Evolutionary conservation across 2,113 vertebrate species (phyloP), one percentile per base, ranked within the genome.

Genomic region (Corythoichthys haematopterus): DNA sequence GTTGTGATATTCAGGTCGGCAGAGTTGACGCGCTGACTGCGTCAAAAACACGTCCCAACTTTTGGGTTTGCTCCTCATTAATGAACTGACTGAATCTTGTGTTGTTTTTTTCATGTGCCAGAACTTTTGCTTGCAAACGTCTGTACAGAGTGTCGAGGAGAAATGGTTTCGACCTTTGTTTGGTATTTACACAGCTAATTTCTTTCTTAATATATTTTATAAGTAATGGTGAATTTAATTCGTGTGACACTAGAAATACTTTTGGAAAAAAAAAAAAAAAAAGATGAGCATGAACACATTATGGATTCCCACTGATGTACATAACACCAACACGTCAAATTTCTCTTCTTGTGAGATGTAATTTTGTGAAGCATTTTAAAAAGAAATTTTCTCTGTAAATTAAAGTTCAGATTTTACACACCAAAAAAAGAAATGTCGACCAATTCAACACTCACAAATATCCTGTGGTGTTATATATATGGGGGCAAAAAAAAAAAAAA

Each of bases 301-400:
- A 86, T 76, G 78, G 85, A 84, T 74, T 85, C 73, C 78, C 74
- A 79, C 77, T 48, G 68, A 82, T 89, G 88, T 89, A 89, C 80
- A 88, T 87, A 88, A 84, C 73, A 85, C 80, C 83, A 72, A 78
- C 76, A 84, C 71, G 81, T 80, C 81, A 70, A 77, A 79, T 76
- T 82, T 85, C 82, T 80, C 82, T 84, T 78, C 84, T 82, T 78
- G 88, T 87, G 84, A 88, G 78, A 85, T 85, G 84, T 86, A 82
- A 85, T 88, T 85, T 84, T 84, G 84, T 92, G 87, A 87, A 85
- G 48, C 36, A 75, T 89, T 89, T 84, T 85, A 82, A 68, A 83
- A 76, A 70, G 66, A 81, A 79, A 72, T 77, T 58, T 82, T 69
- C 48, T 82, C 46, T 89, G 85, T 87, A 84, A 83, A 87, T 79